Evolutionary conservation across 2,888 invertebrate genomes (phyloP).

Genomic region (Digitonthophagus gazella): DNA sequence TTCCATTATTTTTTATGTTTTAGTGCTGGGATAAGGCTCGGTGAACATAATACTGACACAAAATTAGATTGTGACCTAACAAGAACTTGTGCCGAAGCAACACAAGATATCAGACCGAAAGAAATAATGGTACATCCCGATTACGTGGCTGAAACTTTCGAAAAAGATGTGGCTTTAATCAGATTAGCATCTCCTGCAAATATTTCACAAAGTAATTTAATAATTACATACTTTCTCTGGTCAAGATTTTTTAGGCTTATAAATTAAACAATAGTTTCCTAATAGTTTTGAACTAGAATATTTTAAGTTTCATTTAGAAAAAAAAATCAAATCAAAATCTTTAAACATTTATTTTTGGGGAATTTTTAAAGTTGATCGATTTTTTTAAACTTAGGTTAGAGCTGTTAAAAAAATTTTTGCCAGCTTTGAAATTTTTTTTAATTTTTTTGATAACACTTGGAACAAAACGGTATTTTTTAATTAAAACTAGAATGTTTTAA

Average conservation of each 20-base stretch:
- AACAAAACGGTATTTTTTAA: too few species aligned
- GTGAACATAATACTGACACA: constrained; percentile 58
- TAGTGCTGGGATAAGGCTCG: constrained; percentile 62
- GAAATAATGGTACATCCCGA: constrained; percentile 54
- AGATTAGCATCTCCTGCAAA: constrained; percentile 39
- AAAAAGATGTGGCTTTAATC: constrained; percentile 61
- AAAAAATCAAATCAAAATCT: too few species aligned
- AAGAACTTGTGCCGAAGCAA: constrained; percentile 49
- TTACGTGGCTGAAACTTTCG: constrained; percentile 53
- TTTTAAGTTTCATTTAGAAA: too few species aligned
- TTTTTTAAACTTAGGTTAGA: too few species aligned
- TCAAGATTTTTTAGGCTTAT: too few species aligned
- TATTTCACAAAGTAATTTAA: constrained; percentile 35
- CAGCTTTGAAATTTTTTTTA: too few species aligned
- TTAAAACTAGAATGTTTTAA: too few species aligned
- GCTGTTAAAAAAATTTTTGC: too few species aligned
- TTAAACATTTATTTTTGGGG: not conserved
- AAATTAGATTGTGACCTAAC: constrained; percentile 50
- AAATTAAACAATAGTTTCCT: too few species aligned
- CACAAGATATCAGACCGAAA: constrained; percentile 57
- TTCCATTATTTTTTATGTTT: too few species aligned
- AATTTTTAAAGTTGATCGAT: constrained; percentile 5
- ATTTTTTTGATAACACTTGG: too few species aligned
- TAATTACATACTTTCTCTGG: not conserved
- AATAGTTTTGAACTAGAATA: too few species aligned